Conservation (phyloP, 2,888 invertebrate species). For the Caenorhabditis sp. region DNA sequence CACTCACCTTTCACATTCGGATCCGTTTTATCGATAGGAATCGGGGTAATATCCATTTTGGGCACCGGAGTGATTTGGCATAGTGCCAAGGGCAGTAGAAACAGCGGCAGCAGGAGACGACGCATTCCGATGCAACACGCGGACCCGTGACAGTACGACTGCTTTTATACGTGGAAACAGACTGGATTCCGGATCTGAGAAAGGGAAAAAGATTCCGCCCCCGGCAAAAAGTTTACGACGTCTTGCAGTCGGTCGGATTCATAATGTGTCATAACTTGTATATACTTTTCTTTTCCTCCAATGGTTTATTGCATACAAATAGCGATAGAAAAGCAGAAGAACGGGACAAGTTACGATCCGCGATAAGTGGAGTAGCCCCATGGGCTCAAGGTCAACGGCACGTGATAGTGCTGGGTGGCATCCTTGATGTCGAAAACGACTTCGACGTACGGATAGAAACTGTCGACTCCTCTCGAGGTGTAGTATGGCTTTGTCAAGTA, state of each 20-base stretch:
- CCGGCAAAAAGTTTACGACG: conserved; percentile 39
- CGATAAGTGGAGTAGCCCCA: conserved; percentile 80
- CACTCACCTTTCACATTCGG: conserved; percentile 77
- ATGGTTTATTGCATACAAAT: conserved; percentile 35
- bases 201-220: conserved; percentile 13
- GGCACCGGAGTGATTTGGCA: conserved; percentile 69
- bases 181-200: conserved; percentile 41
- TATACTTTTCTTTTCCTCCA: conserved; percentile 20
- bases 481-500: conserved; percentile 73
- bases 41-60: conserved; percentile 76
- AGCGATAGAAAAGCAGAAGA: not conserved
- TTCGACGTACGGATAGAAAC: conserved; percentile 77
- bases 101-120: conserved; percentile 28
- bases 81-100: conserved; percentile 34
- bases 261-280: conserved; percentile 54
- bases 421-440: conserved; percentile 73
- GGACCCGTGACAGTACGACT: not conserved
- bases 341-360: conserved; percentile 61
- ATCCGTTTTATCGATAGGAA: conserved; percentile 78
- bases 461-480: conserved; percentile 55
- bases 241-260: conserved; percentile 35
- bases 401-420: conserved; percentile 75
- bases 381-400: conserved; percentile 77
- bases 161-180: conserved; percentile 36
- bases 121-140: conserved; percentile 41